Evolutionary conservation across 2,888 invertebrate species (phyloP), one percentile per base, ranked within the genome.

Genomic region (Microctonus aethiopoides): DNA sequence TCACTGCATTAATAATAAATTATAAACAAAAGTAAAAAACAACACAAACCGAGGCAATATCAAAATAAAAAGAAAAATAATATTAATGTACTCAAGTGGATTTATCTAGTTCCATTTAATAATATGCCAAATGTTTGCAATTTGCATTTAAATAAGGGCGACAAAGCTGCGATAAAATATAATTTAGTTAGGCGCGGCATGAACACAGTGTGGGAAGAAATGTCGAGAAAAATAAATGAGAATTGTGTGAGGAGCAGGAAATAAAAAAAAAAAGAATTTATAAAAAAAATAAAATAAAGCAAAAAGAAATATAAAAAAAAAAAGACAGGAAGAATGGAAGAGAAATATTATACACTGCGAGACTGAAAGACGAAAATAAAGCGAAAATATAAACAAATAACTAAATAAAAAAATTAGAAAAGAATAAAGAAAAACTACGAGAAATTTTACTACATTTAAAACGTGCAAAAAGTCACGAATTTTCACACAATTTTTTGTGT

Each of bases 141-240:
- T 82, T 83, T 81, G 81, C 81, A 82, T 83, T 82, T 81, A 83
- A 83, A 82, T 82, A 81, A 82, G 83, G 79, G 79, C 77, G 79
- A 81, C 79, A 79, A 78, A 76, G 76, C 78, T 68, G 79, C 78
- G 82, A 81, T 83, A 81, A 83, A 83, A 81, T 82, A 83, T 83
- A 83, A 83, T 83, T 83, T 83, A 83, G 81, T 67, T 51, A 63
- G 57, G 39, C 36, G 64, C n/a, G 66, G 67, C 22, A 16, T 10
- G 36, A 39, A 46, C n/a, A 16, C 62, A 52, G 63, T 73, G 75
- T 70, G 71, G 70, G 70, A 73, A 60, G 67, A 39, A 68, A n/a
- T 51, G 64, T 60, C 41, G 41, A 56, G 65, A 32, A 65, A 64
- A 54, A 63, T 67, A 67, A 65, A 65, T 16, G 61, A 64, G 39